Percentiles rank a stretch among this genome's conserved stretches.
phyloP scores from a whole-genome alignment of 2,797 vertebrate genomes.

The Tokudaia tokunoshimensis region DNA sequence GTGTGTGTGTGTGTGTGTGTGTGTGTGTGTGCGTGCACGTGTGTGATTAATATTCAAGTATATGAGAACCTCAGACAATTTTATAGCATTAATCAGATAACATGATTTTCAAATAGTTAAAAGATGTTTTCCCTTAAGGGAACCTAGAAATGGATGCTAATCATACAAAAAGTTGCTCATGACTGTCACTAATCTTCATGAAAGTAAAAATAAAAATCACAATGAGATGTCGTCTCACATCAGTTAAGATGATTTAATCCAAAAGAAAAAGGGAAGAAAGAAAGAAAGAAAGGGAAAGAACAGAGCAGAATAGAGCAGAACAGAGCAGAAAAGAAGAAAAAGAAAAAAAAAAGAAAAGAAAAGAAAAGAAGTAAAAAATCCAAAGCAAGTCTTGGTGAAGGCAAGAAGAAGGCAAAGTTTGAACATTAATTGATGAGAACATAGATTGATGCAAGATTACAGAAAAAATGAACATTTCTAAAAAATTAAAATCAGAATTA shows the following conservation, averaged over 20 bases:
- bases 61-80: neutral
- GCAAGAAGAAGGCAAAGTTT: neutral
- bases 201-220: neutral
- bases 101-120: neutral
- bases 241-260: neutral
- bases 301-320: too few species aligned
- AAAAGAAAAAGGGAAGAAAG: neutral
- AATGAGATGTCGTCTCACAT: neutral
- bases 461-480: neutral
- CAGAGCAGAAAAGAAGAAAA: too few species aligned
- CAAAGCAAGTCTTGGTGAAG: neutral
- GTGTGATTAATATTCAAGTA: neutral
- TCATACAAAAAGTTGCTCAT: neutral
- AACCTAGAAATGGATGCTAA: neutral
- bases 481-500: neutral
- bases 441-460: neutral
- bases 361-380: too few species aligned
- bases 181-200: neutral
- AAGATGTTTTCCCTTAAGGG: neutral
- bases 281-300: too few species aligned
- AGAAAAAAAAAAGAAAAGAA: too few species aligned
- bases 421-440: neutral
- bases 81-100: neutral
- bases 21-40: too few species aligned
- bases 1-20: accelerated